Base-by-base conservation (phyloP, 2,888 invertebrate species). In the Germaria angustata region DNA sequence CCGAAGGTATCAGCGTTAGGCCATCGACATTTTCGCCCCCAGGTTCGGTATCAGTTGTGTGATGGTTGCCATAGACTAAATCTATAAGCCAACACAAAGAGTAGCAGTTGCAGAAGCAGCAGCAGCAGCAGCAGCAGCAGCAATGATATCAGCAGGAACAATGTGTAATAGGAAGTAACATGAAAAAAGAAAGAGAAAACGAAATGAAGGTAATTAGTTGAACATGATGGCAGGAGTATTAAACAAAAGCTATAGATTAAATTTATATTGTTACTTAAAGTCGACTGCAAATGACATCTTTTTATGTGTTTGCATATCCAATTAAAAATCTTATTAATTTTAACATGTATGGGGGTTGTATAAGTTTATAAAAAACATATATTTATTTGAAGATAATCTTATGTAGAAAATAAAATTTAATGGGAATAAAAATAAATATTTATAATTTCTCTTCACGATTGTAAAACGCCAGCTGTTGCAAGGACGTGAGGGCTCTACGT, bases 1-100 rank as follows among this genome's bases (percentile, higher is more conserved):
- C 88, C 81, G 87, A 87, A 71, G 91, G 91, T 81, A 88, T 89
- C 24, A 91, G 87, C 49, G 87, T 87, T 36, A 91, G 86, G 46
- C 72, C 77, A 59, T 61, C 72, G 20, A 22, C 81, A 69, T 65
- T 57, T 24, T 78, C 51, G 17, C 51, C 59, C 24, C 57, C 69
- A 20, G 71, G 41, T n/a, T 66, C 65, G n/a, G 71, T 61, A 77
- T 90, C 90, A 44, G 24, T 75, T 49, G 49, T 59, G 76, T 86
- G 86, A 78, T 88, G 88, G 85, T 86, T 90, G 84, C 87, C 90
- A 85, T 85, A 81, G 77, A 86, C 88, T 76, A 84, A 84, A 77
- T 85, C 91, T 91, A 55, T 59, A 59, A 22, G 34, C 15, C 59
- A n/a, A n/a, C n/a, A n/a, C n/a, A n/a, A n/a, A n/a, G n/a, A 22